These are phyloP conservation scores for Rhizomys pruinosus DNA, from an alignment of 2,113 vertebrate species.

Conservation along the genomic window DNA sequence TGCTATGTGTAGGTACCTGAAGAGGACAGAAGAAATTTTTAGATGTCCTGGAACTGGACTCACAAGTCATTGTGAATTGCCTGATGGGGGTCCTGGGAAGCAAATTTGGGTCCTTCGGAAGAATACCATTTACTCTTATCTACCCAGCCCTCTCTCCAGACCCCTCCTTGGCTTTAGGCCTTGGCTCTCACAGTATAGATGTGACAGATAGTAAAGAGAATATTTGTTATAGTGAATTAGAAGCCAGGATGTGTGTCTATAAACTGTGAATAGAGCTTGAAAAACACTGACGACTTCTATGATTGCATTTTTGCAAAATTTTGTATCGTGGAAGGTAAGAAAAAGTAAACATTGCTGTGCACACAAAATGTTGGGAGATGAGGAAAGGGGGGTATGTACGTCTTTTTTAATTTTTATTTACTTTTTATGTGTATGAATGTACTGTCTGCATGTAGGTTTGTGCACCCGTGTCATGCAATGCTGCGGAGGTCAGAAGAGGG, in stretches of 20 bases:
- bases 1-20: no score
- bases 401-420: no score
- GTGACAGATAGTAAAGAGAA: background rate
- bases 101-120: background rate
- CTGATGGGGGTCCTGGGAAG: background rate
- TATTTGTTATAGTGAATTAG: background rate
- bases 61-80: background rate
- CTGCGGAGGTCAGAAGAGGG: no score
- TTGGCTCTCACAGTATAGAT: background rate
- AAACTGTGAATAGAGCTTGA: background rate
- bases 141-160: background rate
- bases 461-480: no score
- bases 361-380: background rate
- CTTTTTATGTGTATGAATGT: no score
- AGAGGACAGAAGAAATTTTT: background rate
- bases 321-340: background rate
- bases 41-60: background rate
- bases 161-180: background rate
- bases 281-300: no score
- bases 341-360: background rate
- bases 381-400: no score
- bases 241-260: background rate
- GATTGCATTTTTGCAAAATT: background rate
- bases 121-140: background rate
- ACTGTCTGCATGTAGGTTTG: no score